These are phyloP conservation scores for Lomographa bimaculata DNA, from an alignment of 2,888 invertebrate genomes.

Conservation along the genomic window DNA sequence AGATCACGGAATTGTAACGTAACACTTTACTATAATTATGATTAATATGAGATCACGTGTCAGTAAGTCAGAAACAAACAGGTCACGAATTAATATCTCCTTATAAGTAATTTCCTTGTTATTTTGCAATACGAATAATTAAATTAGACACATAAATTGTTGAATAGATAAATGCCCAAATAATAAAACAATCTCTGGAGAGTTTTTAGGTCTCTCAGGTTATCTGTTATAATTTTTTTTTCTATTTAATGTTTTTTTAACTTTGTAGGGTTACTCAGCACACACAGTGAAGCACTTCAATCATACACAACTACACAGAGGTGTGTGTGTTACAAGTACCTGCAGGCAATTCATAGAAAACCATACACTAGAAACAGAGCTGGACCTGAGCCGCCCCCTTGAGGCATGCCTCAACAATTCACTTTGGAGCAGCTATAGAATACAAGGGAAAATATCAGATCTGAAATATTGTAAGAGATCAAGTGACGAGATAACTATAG, in stretches of 20 bases:
- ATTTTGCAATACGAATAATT: too few species aligned
- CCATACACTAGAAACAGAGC: conserved; percentile 27
- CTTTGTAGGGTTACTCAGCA: conserved; percentile 62
- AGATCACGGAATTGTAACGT: too few species aligned
- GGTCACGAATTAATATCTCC: too few species aligned
- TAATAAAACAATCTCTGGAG: too few species aligned
- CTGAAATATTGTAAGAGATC: conserved; percentile 58
- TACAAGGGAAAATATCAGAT: conserved; percentile 52
- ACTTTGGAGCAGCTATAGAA: conserved; percentile 50
- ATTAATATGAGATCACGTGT: too few species aligned
- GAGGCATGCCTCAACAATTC: conserved; percentile 63
- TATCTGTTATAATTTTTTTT: too few species aligned
- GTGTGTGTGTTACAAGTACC: conserved; percentile 57
- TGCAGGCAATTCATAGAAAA: conserved; percentile 46
- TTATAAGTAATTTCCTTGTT: too few species aligned
- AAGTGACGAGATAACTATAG: conserved; percentile 43
- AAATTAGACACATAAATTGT: too few species aligned
- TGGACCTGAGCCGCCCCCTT: conserved; percentile 50
- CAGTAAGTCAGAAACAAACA: too few species aligned
- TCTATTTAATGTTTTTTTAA: conserved; percentile 13
- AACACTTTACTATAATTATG: too few species aligned
- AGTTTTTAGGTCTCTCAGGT: too few species aligned
- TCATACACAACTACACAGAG: conserved; percentile 68
- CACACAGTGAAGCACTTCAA: conserved; percentile 65
- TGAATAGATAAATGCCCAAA: too few species aligned